A percentile compares a stretch with the other conserved stretches of the same genome.
phyloP scores from a whole-genome alignment of 2,113 vertebrate genomes.

The Dicerorhinus sumatrensis region DNA sequence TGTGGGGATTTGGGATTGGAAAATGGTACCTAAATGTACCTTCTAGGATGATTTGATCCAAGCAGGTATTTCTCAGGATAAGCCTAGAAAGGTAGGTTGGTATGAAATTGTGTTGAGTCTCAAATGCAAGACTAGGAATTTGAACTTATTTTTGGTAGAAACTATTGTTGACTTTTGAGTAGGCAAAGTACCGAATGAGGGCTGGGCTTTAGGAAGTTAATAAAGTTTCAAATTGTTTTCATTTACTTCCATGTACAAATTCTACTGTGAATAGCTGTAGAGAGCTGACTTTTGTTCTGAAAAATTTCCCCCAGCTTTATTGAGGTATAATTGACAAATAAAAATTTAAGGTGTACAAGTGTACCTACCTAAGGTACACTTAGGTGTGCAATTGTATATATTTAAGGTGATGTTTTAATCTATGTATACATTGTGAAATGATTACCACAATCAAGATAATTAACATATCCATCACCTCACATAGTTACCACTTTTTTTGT shows the following conservation, averaged over 20 bases:
- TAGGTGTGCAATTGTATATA: not conserved
- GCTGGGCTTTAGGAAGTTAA: not conserved
- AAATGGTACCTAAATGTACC: not conserved
- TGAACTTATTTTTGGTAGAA: not conserved
- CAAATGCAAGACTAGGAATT: constrained; percentile 33
- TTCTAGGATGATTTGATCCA: not conserved
- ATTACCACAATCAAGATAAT: not conserved
- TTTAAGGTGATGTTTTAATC: not conserved
- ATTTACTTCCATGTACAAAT: not conserved
- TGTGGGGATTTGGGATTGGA: constrained; percentile 3
- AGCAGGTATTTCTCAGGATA: not conserved
- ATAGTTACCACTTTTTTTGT: not conserved
- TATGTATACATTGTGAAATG: not conserved
- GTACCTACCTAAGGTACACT: not conserved
- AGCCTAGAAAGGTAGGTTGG: not conserved
- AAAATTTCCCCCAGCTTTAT: not conserved
- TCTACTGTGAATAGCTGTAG: not conserved
- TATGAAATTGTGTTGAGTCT: not conserved
- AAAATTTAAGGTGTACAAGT: not conserved
- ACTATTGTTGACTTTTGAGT: not conserved
- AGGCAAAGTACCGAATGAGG: not conserved
- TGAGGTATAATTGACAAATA: not conserved
- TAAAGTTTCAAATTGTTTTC: not conserved
- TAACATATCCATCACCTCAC: not conserved
- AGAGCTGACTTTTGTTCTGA: not conserved